These are phyloP conservation scores for Campylomormyrus numenius DNA, from an alignment of 2,113 vertebrate genomes.

Conservation along the genomic window DNA sequence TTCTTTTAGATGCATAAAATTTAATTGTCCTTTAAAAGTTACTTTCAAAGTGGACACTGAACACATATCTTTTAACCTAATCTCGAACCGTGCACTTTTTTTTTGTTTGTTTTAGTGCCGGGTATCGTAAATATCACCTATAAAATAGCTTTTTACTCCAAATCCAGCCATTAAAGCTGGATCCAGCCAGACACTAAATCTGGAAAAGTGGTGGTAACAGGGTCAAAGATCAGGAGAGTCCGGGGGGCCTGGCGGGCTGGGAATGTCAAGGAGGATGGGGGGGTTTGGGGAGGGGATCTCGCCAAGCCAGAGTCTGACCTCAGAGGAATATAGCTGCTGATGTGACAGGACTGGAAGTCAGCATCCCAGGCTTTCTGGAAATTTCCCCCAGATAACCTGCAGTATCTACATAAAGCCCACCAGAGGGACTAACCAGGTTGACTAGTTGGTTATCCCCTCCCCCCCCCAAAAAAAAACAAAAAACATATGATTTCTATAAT, in stretches of 20 bases:
- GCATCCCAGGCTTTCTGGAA: neutral
- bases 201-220: neutral
- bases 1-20: neutral
- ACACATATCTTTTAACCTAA: neutral
- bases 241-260: neutral
- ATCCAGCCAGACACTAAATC: neutral
- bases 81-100: neutral
- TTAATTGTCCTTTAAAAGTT: neutral
- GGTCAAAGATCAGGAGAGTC: neutral
- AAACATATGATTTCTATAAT: neutral
- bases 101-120: neutral
- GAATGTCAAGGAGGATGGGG: neutral
- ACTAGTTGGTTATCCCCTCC: neutral
- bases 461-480: neutral
- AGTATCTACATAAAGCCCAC: neutral
- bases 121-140: neutral
- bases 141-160: constrained; percentile 20
- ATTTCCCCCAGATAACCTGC: neutral
- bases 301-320: neutral
- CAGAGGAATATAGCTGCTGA: neutral
- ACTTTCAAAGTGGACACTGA: neutral
- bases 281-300: neutral
- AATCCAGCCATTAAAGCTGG: neutral
- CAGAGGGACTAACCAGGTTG: neutral
- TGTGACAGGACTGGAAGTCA: neutral